These are phyloP conservation scores for Hepsetus odoe DNA, from an alignment of 2,113 vertebrate species.

Conservation along the genomic window DNA sequence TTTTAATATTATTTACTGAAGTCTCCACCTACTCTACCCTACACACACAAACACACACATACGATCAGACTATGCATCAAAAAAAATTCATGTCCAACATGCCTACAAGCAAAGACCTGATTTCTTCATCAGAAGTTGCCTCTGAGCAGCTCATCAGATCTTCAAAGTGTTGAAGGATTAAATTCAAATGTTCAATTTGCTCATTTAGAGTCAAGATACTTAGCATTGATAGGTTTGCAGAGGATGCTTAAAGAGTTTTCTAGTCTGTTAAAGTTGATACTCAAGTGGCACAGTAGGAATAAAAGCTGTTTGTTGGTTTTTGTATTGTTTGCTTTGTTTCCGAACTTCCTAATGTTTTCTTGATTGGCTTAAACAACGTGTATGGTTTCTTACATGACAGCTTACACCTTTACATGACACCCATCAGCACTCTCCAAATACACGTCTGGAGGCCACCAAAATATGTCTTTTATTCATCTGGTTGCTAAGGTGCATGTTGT, in stretches of 20 bases:
- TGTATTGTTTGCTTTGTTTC: not conserved
- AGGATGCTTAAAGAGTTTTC: not conserved
- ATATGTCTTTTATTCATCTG: not conserved
- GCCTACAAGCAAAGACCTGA: conserved; percentile 55
- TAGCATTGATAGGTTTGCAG: conserved; percentile 29
- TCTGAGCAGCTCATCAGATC: conserved; percentile 45
- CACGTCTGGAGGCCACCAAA: not conserved
- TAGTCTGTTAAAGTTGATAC: not conserved
- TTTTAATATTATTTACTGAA: conserved; percentile 54
- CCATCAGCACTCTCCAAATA: not conserved
- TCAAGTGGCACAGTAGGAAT: not conserved
- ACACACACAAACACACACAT: not conserved
- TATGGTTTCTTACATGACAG: conserved; percentile 1
- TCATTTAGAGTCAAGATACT: conserved; percentile 49
- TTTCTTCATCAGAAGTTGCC: conserved; percentile 60
- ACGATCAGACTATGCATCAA: conserved; percentile 53
- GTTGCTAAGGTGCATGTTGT: not conserved
- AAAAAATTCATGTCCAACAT: conserved; percentile 53
- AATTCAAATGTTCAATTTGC: conserved; percentile 53
- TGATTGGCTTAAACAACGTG: conserved; percentile 12
- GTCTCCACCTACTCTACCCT: not conserved
- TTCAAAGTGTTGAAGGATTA: conserved; percentile 55
- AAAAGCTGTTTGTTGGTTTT: not conserved
- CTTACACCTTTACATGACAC: too few species aligned
- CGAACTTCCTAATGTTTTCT: not conserved